Evolutionary conservation across 2,888 invertebrate genomes (phyloP).

Genomic region (Theretra japonica): DNA sequence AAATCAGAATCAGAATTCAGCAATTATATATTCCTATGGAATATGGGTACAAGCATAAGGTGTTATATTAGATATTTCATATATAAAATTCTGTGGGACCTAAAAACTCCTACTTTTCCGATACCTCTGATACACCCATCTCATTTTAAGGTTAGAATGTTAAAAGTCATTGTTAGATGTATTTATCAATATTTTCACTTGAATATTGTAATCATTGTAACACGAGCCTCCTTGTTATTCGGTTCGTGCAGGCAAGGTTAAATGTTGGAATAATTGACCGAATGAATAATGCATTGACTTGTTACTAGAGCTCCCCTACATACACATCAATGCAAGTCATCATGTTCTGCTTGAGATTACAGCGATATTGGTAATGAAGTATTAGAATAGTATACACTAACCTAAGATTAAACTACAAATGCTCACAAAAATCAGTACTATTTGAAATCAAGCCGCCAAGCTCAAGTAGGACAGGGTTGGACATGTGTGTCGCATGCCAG

Average conservation of each 20-base stretch:
- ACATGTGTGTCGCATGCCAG: too few species aligned
- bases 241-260: constrained; percentile 23
- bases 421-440: too few species aligned
- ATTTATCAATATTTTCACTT: background rate
- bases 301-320: constrained; percentile 11
- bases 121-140: too few species aligned
- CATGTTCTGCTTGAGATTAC: constrained; percentile 6
- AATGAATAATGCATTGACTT: constrained; percentile 21
- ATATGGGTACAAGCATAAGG: too few species aligned
- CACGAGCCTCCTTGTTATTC: constrained; percentile 22
- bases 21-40: too few species aligned
- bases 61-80: too few species aligned
- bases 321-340: constrained; percentile 16
- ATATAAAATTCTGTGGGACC: background rate
- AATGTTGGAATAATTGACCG: constrained; percentile 25
- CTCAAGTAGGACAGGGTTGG: too few species aligned
- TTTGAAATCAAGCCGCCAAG: too few species aligned
- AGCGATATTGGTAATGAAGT: background rate
- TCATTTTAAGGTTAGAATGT: background rate
- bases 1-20: too few species aligned
- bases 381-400: background rate
- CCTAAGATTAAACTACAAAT: too few species aligned
- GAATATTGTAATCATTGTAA: constrained; percentile 5
- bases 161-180: background rate
- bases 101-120: too few species aligned